These are phyloP conservation scores for Babylonia areolata DNA, from an alignment of 1,140 invertebrate genomes.

Conservation along the genomic window DNA sequence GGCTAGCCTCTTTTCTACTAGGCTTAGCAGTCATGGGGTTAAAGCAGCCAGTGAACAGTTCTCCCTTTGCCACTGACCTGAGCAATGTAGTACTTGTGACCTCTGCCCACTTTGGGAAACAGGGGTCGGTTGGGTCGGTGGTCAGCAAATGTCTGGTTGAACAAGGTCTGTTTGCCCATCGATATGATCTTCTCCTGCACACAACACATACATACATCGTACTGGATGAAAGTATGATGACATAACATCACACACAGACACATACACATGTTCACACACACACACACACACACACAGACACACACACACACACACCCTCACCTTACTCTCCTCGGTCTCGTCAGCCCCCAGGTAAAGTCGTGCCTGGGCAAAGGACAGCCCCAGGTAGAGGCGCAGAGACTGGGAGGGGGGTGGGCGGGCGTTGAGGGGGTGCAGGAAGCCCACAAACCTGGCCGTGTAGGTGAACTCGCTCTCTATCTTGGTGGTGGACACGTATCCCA, in stretches of 20 bases:
- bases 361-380: slow-evolving; percentile 54
- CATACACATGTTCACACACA: neutral
- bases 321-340: slow-evolving; percentile 56
- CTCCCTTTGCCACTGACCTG: slow-evolving; percentile 40
- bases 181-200: slow-evolving; percentile 65
- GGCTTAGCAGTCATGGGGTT: no score
- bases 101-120: slow-evolving; percentile 63
- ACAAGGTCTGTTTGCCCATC: slow-evolving; percentile 32
- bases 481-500: slow-evolving; percentile 71
- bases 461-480: slow-evolving; percentile 79
- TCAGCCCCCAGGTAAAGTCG: slow-evolving; percentile 68
- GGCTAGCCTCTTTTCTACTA: no score
- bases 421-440: slow-evolving; percentile 86
- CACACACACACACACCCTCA: slow-evolving; percentile 24
- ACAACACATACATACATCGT: neutral
- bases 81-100: slow-evolving; percentile 81
- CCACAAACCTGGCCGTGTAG: slow-evolving; percentile 79
- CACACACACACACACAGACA: neutral
- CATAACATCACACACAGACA: neutral
- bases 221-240: no score
- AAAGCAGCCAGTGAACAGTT: no score
- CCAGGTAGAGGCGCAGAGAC: slow-evolving; percentile 57
- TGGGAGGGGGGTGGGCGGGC: slow-evolving; percentile 81
- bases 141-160: slow-evolving; percentile 36
- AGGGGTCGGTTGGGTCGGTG: slow-evolving; percentile 46